Evolutionary conservation across 2,797 vertebrate genomes (phyloP), one percentile per base, ranked within the genome.

Genomic region (Australoheros facetus): DNA sequence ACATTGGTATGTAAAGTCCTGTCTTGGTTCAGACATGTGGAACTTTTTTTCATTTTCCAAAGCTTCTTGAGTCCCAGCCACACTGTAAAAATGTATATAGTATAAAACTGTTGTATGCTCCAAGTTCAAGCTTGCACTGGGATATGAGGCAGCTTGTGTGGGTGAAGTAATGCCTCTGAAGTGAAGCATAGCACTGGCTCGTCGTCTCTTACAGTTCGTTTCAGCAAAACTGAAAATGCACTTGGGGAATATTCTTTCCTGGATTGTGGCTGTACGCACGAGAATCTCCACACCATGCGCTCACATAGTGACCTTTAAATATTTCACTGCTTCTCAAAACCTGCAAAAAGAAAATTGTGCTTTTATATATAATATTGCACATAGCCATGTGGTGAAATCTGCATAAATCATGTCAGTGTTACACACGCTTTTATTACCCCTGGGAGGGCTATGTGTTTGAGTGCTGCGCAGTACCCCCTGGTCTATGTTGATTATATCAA

Each of bases 401-500:
- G 83, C 94, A 94, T 94, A 93, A 93, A 93, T 93, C 86, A 83
- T 79, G 83, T 90, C 90, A 81, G 62, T 85, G 87, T 90, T 91
- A 87, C 85, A 90, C 86, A 88, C 88, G 78, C 83, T 87, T 89
- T 82, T 91, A 91, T 94, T 89, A 87, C 92, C 87, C 92, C 80
- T 87, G 90, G 92, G 90, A 91, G 89, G 70, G 85, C 88, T 77
- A 76, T 80, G 89, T 89, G 84, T 92, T 91, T 85, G 80, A 91
- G 88, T 87, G 81, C 85, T 74, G 82, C 42, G 60, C 86, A 80
- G 82, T 87, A 78, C 85, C 87, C 88, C 85, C 81, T 71, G 85
- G 88, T 88, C 92, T 82, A 84, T 71, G 75, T 78, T 91, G 91
- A 93, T 94, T 91, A 91, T 92, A 95, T 95, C 88, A 91, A 92